A percentile compares a stretch with the other conserved stretches of the same genome.
Evolutionary conservation across 2,113 vertebrate genomes (phyloP).

Genomic region (Canis aureus): DNA sequence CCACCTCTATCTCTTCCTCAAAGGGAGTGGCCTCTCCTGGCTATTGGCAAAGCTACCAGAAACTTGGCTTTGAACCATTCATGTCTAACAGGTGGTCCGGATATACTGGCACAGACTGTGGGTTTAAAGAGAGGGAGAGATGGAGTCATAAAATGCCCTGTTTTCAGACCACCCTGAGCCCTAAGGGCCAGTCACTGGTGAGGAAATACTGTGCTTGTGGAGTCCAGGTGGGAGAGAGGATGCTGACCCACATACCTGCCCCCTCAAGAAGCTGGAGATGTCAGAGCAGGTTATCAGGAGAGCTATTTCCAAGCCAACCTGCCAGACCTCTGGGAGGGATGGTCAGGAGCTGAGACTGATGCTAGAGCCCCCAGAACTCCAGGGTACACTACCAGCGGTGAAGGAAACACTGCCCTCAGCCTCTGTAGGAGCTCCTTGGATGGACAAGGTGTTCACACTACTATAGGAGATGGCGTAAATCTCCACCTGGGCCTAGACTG

Average conservation of each 20-base stretch:
- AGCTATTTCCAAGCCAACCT: background rate
- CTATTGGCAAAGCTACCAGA: constrained; percentile 78
- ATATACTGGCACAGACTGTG: constrained; percentile 33
- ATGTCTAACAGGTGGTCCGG: constrained; percentile 75
- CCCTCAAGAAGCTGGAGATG: background rate
- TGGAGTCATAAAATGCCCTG: background rate
- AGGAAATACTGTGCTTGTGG: background rate
- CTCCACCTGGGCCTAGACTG: background rate
- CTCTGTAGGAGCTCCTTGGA: background rate
- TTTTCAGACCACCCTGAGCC: background rate
- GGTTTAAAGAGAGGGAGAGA: constrained; percentile 55
- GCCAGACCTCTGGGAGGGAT: background rate
- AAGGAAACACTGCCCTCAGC: background rate
- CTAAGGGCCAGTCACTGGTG: background rate
- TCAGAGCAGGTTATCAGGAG: background rate
- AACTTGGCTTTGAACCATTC: constrained; percentile 73
- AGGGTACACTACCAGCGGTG: too few relatives aligned
- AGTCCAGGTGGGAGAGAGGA: background rate
- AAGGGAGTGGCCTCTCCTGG: constrained; percentile 73
- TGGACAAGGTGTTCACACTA: background rate
- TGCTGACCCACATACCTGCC: background rate
- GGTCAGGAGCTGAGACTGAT: background rate
- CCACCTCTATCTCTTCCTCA: constrained; percentile 45
- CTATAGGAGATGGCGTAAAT: background rate
- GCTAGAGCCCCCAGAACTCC: background rate